Evolutionary conservation across 2,888 invertebrate genomes (phyloP), one percentile per base, ranked within the genome.

Genomic region (Platynereis dumerilii): DNA sequence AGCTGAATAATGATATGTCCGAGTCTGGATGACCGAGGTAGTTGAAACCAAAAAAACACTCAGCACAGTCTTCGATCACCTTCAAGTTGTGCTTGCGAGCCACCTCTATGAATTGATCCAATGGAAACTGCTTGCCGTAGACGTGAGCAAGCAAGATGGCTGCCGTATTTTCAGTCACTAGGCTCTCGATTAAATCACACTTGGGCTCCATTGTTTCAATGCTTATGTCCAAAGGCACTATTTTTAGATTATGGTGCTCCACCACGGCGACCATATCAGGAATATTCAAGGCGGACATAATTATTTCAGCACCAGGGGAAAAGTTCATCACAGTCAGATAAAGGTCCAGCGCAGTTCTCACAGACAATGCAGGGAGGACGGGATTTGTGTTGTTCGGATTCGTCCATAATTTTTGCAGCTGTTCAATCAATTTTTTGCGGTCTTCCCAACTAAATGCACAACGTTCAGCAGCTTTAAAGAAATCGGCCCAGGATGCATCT

Each of bases 221-320:
- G 58, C 76, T 71, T 15, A 84, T 70, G 69, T 84, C 84, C 28
- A 79, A 67, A 0, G 84, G 79, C 17, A 83, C 78, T 3, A 62
- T 54, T 12, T 75, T 76, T 3, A 84, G 72, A 5, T 75, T 71
- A 67, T 84, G 82, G 55, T 78, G 75, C 59, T 73, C 72, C 0
- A 83, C 74, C 27, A 84, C 76, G 1, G 64, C 65, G 0, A 75
- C 74, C 80, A 84, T 81, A 68, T 79, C 80, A 5, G 84, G 83
- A 64, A 84, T 84, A 72, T 84, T 84, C 26, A 84, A 76, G 34
- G 84, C 84, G 2, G 84, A 82, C 80, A 84, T 80, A 58, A 84
- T 82, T 61, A 84, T 72, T 71, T 84, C 83, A 58, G 83, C 82
- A 39, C 82, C 82, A n/a, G 71, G 69, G 2, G 82, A 81, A 68